phyloP scores from a whole-genome alignment of 2,888 invertebrate genomes.

The Drosophila neonasuta region DNA sequence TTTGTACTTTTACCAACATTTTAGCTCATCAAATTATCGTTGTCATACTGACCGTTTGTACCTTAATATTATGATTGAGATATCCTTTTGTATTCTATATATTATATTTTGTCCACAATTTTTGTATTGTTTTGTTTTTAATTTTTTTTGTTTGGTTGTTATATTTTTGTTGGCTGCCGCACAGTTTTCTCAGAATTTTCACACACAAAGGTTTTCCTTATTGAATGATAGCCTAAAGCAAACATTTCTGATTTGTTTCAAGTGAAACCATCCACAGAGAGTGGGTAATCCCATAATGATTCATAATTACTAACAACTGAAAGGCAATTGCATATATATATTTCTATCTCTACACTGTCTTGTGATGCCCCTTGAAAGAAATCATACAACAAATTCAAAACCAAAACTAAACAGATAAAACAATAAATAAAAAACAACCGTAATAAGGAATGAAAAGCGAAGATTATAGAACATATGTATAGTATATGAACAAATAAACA shows the following conservation, averaged over 20 bases:
- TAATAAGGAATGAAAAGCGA: constrained; percentile 20
- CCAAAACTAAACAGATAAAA: constrained; percentile 27
- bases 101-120: no score
- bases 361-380: constrained; percentile 8
- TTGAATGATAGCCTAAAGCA: no score
- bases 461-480: constrained; percentile 26
- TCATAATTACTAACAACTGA: constrained; percentile 32
- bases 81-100: no score
- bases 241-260: background rate
- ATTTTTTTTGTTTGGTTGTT: no score
- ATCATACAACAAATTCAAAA: constrained; percentile 22
- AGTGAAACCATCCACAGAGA: background rate
- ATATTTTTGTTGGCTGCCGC: constrained; percentile 46
- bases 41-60: no score
- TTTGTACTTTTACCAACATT: no score
- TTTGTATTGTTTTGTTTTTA: no score
- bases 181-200: constrained; percentile 44
- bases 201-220: constrained; percentile 30
- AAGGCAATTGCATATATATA: constrained; percentile 21
- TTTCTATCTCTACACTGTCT: constrained; percentile 24
- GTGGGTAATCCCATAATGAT: constrained; percentile 4
- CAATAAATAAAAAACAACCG: constrained; percentile 16
- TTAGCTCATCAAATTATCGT: no score
- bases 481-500: constrained; percentile 40
- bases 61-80: no score